Evolutionary conservation across 2,888 invertebrate genomes (phyloP), one percentile per base, ranked within the genome.

Genomic region (Drosophila planitibia): DNA sequence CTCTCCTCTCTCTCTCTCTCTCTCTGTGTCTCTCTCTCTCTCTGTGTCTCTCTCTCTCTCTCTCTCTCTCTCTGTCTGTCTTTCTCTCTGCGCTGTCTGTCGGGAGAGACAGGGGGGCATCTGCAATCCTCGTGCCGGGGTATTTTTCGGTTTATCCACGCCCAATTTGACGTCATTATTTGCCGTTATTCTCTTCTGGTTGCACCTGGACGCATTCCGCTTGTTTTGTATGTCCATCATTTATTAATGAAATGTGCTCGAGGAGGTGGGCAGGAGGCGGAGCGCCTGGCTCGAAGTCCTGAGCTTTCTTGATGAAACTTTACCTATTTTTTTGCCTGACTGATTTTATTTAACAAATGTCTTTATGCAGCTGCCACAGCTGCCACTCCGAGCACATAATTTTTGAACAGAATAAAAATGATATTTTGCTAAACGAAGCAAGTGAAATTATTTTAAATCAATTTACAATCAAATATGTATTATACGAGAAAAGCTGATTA

Each of bases 131-230:
- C 62, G 61, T 71, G 67, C 57, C 4, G 28, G 10, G 28, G 25
- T 28, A 37, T 30, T 47, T 57, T 47, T 64, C 33, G 28, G 47
- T 58, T 70, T 70, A 59, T 47, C 57, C 54, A 75, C 71, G 67
- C 67, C 72, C 78, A 85, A 85, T 85, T 85, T 81, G 86, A 57
- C 71, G 60, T 67, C 81, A 75, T 81, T 81, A 60, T 75, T 85
- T 81, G 59, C 59, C n/a, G 57, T 39, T 41, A n/a, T 30, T 58
- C 39, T 58, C 66, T 41, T 61, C 66, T 70, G 68, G 67, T 52
- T 65, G 78, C 85, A 76, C 16, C 57, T 35, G 41, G 39, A 59
- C 59, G 47, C 65, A 63, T 68, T 76, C 39, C 71, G 66, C 52
- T 68, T 62, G 64, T 73, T 73, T 80, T 82, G 80, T 75, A 72